Conservation (phyloP, 2,113 vertebrate species). For the Mormyrus lacerda region DNA sequence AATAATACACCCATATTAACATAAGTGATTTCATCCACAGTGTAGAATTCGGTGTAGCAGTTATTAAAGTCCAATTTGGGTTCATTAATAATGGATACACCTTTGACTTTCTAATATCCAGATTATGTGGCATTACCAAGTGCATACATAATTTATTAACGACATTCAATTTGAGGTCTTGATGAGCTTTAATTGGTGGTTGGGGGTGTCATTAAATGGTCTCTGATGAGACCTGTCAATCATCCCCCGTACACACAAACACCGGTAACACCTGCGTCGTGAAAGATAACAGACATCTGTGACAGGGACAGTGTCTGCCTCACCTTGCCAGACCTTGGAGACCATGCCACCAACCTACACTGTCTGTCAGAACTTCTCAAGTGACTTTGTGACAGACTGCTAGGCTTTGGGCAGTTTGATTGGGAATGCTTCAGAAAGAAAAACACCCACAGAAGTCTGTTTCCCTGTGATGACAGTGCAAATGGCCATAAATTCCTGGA, state of each 20-base stretch:
- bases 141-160: conserved; percentile 72
- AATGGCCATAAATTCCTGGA: not conserved
- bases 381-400: conserved; percentile 3
- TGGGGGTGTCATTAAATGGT: conserved; percentile 60
- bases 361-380: conserved; percentile 50
- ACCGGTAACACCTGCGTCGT: conserved; percentile 44
- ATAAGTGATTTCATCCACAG: conserved; percentile 70
- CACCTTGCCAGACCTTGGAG: not conserved
- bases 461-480: not conserved
- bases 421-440: not conserved
- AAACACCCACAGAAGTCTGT: not conserved
- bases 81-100: conserved; percentile 74
- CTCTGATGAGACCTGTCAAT: conserved; percentile 71
- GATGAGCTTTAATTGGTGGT: conserved; percentile 70
- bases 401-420: not conserved
- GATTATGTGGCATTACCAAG: conserved; percentile 72
- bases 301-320: conserved; percentile 26
- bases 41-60: conserved; percentile 65
- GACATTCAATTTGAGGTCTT: conserved; percentile 69
- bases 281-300: conserved; percentile 33
- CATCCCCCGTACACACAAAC: conserved; percentile 45
- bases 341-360: conserved; percentile 19
- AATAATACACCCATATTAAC: conserved; percentile 73
- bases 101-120: conserved; percentile 76
- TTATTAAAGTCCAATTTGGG: conserved; percentile 78